Evolutionary conservation across 1,140 invertebrate genomes (phyloP).

Genomic region (Lepidotrigona ventralis): DNA sequence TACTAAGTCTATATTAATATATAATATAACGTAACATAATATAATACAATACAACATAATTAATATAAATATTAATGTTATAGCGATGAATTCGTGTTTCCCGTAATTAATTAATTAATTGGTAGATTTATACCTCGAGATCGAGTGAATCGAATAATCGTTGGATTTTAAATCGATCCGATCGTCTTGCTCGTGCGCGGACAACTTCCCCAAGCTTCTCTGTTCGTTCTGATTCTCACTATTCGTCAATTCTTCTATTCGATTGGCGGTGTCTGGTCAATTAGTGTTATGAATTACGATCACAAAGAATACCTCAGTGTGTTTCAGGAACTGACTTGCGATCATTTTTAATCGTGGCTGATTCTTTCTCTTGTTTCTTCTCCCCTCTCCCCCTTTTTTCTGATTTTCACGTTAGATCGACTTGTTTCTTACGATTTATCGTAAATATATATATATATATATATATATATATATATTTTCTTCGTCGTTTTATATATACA

Average conservation of each 20-base stretch:
- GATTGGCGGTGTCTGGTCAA: background rate
- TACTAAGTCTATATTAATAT: conserved; percentile 30
- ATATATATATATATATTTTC: background rate
- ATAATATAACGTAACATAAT: background rate
- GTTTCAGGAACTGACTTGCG: conserved; percentile 54
- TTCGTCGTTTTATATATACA: conserved; percentile 17
- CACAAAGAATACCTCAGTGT: background rate
- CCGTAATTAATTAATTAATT: conserved; percentile 54
- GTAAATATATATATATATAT: background rate
- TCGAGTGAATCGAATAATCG: conserved; percentile 1
- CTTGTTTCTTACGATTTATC: background rate
- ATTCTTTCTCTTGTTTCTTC: background rate
- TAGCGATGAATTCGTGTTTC: conserved; percentile 35
- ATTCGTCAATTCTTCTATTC: background rate
- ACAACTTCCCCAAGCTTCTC: background rate
- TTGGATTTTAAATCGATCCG: background rate
- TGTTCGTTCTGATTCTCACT: background rate
- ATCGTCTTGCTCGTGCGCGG: background rate
- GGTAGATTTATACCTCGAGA: conserved; percentile 52
- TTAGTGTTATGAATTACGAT: background rate
- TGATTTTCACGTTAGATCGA: background rate
- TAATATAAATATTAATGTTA: conserved; percentile 45
- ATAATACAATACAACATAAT: conserved; percentile 20
- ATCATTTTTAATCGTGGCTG: conserved; percentile 18
- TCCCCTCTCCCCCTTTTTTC: background rate